phyloP scores from a whole-genome alignment of 1,140 invertebrate species.

The Drosophila melanogaster region Release_6_plus_ISO1_MT NT_033779.5:11039001-11039500 shows the following conservation, averaged over 20 bases:
- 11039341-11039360: background rate
- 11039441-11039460: background rate
- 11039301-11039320: background rate
- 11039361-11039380: background rate
- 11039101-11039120: conserved; percentile 3
- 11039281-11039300: conserved; percentile 9
- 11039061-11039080: conserved; percentile 19
- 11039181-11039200: conserved; percentile 18
- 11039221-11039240: conserved; percentile 30
- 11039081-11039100: conserved; percentile 8
- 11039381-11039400: background rate
- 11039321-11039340: background rate
- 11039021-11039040: conserved; percentile 45
- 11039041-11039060: conserved; percentile 57
- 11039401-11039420: too few relatives aligned
- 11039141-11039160: conserved; percentile 41
- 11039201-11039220: conserved; percentile 17
- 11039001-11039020: conserved; percentile 41
- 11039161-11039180: conserved; percentile 25
- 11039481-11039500: background rate
- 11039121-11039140: conserved; percentile 51
- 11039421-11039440: background rate
- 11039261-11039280: conserved; percentile 34
- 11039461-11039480: background rate
- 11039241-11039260: conserved; percentile 55